Percentiles rank a stretch among this genome's conserved stretches.
These are phyloP conservation scores for Apodemia mormo DNA, from an alignment of 2,888 invertebrate species.

Conservation along the genomic window DNA sequence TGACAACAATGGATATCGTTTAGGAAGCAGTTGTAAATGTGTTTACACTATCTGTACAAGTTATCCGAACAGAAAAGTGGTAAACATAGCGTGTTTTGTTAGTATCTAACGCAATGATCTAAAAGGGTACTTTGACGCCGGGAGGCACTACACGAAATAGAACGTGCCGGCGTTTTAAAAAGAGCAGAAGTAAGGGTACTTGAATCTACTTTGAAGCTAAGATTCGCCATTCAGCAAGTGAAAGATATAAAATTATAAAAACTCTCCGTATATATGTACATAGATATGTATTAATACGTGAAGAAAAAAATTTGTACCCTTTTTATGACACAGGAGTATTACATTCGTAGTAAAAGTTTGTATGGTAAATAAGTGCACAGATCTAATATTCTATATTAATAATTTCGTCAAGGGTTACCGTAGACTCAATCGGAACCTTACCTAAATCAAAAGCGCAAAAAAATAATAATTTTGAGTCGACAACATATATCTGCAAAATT, in stretches of 20 bases:
- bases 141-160: neutral
- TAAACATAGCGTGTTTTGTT: neutral
- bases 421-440: no score
- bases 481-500: no score
- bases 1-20: neutral
- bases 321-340: no score
- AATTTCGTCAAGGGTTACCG: no score
- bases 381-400: no score
- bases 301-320: no score
- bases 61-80: neutral
- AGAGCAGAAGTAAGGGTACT: slow-evolving; percentile 1
- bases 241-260: neutral
- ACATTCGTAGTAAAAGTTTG: no score
- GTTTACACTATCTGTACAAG: neutral
- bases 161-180: neutral
- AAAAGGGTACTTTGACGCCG: slow-evolving; percentile 1
- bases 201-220: slow-evolving; percentile 5
- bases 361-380: no score
- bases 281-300: no score
- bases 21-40: neutral
- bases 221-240: slow-evolving; percentile 2
- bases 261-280: no score
- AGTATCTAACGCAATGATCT: neutral
- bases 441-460: no score
- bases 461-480: no score